Evolutionary conservation across 2,797 vertebrate genomes (phyloP).

Genomic region (Agapornis canus): DNA sequence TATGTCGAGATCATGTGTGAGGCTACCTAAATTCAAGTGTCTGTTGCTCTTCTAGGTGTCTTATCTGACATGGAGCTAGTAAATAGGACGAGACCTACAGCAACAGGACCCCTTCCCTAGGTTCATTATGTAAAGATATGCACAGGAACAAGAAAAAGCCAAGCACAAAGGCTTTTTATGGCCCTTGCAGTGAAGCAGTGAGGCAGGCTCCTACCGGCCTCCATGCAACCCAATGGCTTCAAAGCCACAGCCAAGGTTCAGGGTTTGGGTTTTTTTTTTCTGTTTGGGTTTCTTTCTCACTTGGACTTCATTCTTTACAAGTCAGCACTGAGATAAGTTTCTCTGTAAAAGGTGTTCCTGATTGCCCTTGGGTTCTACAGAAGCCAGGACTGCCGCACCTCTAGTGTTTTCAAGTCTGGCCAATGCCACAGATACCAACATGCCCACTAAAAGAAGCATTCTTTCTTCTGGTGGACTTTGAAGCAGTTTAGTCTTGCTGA

Average conservation of each 20-base stretch:
- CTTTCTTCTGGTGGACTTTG: not conserved
- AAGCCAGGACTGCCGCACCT: not conserved
- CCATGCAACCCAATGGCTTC: not conserved
- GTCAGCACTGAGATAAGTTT: not conserved
- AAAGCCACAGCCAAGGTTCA: not conserved
- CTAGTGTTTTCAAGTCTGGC: not conserved
- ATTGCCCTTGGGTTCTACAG: not conserved
- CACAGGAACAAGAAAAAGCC: fast-evolving
- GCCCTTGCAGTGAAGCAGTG: not conserved
- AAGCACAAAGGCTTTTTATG: fast-evolving
- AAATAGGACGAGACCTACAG: not conserved
- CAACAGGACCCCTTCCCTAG: not conserved
- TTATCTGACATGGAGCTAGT: not conserved
- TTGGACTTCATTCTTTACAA: conserved; percentile 1
- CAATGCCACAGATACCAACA: not conserved
- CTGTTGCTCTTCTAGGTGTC: not conserved
- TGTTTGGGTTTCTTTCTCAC: not conserved
- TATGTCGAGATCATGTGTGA: not conserved
- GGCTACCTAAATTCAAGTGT: not conserved
- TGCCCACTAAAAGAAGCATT: not conserved
- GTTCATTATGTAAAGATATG: not conserved
- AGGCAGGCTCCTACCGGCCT: not conserved
- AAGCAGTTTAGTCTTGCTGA: not conserved
- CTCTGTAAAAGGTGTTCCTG: not conserved
- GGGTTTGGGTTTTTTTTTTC: not conserved